Base-by-base conservation (phyloP, 2,113 vertebrate genomes). In the Sebastes schlegelii region DNA sequence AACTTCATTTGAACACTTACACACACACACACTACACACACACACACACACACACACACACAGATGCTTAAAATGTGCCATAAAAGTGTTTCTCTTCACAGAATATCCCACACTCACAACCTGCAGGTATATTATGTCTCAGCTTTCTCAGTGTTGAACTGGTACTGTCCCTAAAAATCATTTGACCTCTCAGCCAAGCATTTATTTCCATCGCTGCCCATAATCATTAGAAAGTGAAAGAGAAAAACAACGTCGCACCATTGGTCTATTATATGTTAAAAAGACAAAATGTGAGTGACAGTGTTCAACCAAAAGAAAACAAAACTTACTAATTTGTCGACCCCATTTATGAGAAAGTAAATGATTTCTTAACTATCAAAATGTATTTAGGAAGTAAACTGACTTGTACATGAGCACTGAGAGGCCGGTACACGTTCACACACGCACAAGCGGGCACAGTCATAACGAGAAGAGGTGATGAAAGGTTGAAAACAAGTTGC, bases 401-500 rank as follows among this genome's bases (percentile, higher is more conserved):
- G 34, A 34, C 34, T 34, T 34, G 34, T 34, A 34, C 14, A 21
- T 19, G 13, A 46, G 13, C 43, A 55, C 51, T 62, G 23, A 76
- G 6, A 66, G 6, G 16, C 2, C 23, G 11, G 17, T 34, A 34
- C 55, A 49, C 60, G 63, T 67, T 17, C 67, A 66, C 72, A 60
- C 66, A 73, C 4, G 34, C 48, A 65, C 45, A 46, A 13, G 55
- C 42, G 5, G 5, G 4, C 42, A 51, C 26, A 64, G 19, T 52
- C 45, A 46, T 34, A 26, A 46, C 1, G 0, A 60, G 43, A 51
- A 21, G 45, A 70, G 72, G 42, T 51, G 21, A 74, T 17, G 48
- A 74, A 83, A 83, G 49, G 68, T 77, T 19, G 34, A 42, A 77
- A 75, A 66, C 63, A 49, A 52, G 64, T 51, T 46, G 72, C 40